Evolutionary conservation across 2,113 vertebrate species (phyloP), one percentile per base, ranked within the genome.

Genomic region (Cryptomyrus ogoouensis): DNA sequence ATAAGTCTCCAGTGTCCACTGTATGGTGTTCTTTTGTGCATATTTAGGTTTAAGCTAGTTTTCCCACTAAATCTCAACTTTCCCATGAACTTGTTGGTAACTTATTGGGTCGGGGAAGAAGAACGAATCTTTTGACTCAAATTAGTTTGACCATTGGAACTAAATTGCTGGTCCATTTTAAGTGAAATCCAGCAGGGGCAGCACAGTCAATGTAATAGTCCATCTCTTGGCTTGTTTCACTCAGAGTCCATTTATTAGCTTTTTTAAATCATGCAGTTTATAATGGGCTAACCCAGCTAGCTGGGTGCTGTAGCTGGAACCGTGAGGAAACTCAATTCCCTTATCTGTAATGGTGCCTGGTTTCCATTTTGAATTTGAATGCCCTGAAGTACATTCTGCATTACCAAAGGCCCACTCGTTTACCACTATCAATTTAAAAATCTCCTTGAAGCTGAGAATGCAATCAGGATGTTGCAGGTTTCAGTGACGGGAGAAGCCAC

Each of bases 261-360:
- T 77, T 77, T 74, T 74, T 74, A 35, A 74, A 35, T 3, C 66
- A 35, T 27, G 3, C 0, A 13, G 70, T 74, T 74, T 31, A 31
- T 74, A 17, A 35, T 15, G 1, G 13, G 13, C 70, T 17, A 77
- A 66, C 13, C 31, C 31, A 31, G 31, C 31, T 39, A 35, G 70
- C 31, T 17, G 31, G 31, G 35, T 15, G 31, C 70, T 77, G 70
- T 17, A 77, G 70, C 31, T 77, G 70, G 31, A 17, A 80, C 15
- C 15, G 74, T 80, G 35, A 13, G 35, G 74, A 80, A 80, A 80
- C 15, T 80, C 35, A 15, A 80, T 80, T 80, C 74, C 35, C 35
- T 80, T 80, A 80, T 80, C 74, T 80, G 74, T 80, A 39, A 80
- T 19, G 74, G 74, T 80, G 74, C 35, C 74, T 42, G 74, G 74